Base-by-base conservation (phyloP, 2,888 invertebrate genomes). In the Tenthredo notha region DNA sequence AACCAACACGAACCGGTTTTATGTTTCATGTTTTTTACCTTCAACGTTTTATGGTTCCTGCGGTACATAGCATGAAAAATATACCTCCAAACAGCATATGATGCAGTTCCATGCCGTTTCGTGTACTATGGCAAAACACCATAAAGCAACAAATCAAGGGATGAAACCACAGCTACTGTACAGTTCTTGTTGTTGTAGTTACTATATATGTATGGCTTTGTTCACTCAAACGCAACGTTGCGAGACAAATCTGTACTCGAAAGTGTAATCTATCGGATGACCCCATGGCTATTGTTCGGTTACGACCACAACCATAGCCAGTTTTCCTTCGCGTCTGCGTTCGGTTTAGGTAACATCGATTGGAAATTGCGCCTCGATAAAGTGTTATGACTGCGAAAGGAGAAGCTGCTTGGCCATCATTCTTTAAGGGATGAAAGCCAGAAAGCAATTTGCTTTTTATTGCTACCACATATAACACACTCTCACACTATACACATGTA, bases 381-480 rank as follows among this genome's bases (percentile, higher is more conserved):
- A 80, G 80, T 80, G 80, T 80, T 80, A 80, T 58, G 80, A 80
- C 80, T 80, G 37, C 58, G 80, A 37, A 80, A 40, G 61, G 61
- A 61, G 80, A 80, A 61, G 15, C 33, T 61, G 58, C 80, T 80
- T 58, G 40, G 21, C 80, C 83, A 29, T 83, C 83, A 83, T 67
- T 83, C 67, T 70, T 83, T 43, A 47, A 83, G 83, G 83, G 65
- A 83, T 67, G 47, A 83, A 83, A 83, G 83, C 83, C 67, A 67
- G 83, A 83, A 83, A 83, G 83, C 83, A 83, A 83, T 83, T 83
- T 67, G 47, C 47, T 83, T 83, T 83, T 83, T 83, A 29, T 80
- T 25, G 37, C 80, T 58, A 61, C 37, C 21, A 21, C 21, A 40
- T 5, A 61, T 40, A 21, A 58, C n/a, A 40, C 18, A 21, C 21